A percentile compares a stretch with the other conserved stretches of the same genome.
These are phyloP conservation scores for Varroa destructor DNA, from an alignment of 1,140 invertebrate species.

Conservation along the genomic window DNA sequence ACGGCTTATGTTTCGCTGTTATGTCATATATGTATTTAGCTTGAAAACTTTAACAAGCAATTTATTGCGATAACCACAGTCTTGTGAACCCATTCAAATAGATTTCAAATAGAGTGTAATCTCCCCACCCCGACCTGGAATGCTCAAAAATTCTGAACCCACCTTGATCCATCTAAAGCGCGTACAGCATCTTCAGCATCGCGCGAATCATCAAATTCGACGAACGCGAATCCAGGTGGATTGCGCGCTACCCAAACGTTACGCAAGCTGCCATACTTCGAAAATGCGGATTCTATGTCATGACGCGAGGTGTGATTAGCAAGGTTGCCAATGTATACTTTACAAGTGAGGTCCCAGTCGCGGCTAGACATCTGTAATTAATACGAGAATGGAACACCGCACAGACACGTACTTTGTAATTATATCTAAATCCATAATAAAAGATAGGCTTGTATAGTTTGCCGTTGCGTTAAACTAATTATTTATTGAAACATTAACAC, in stretches of 20 bases:
- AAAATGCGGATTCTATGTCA: conserved; percentile 81
- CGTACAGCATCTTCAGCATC: conserved; percentile 84
- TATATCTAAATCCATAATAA: too few species aligned
- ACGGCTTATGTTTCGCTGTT: too few species aligned
- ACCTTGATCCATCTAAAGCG: conserved; percentile 49
- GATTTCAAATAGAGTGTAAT: too few species aligned
- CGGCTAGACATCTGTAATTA: conserved; percentile 22
- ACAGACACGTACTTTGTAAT: too few species aligned
- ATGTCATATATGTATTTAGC: too few species aligned
- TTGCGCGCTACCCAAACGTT: conserved; percentile 59
- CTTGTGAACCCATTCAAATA: too few species aligned
- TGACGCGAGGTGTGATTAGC: conserved; percentile 65
- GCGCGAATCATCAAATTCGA: conserved; percentile 84
- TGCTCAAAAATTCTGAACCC: neutral
- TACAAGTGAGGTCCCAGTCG: conserved; percentile 49
- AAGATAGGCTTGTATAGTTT: too few species aligned
- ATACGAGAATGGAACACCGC: neutral
- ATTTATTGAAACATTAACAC: too few species aligned
- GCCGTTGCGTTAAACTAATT: too few species aligned
- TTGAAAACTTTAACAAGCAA: too few species aligned
- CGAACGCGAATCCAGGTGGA: conserved; percentile 73
- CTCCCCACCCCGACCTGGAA: too few species aligned
- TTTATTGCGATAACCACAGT: too few species aligned
- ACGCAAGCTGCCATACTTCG: conserved; percentile 77
- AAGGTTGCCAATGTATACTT: conserved; percentile 91